Percentiles rank a stretch among this genome's conserved stretches.
phyloP scores from a whole-genome alignment of 1,140 invertebrate genomes.

The Bradysia coprophila region DNA sequence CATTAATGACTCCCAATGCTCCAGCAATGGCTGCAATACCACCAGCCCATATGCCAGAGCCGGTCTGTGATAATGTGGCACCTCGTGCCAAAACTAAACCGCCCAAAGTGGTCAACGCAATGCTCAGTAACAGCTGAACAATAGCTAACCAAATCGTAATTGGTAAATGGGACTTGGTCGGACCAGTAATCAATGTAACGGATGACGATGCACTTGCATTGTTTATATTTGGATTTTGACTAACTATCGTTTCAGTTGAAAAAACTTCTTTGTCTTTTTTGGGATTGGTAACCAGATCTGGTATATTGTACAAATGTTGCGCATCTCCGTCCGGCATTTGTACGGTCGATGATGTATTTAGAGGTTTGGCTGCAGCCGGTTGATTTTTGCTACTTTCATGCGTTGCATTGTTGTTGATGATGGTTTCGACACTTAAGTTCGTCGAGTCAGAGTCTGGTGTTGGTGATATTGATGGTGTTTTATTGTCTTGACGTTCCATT shows the following conservation, averaged over 20 bases:
- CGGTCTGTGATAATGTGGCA: constrained; percentile 17
- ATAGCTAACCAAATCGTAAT: constrained; percentile 9
- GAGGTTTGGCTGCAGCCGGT: no score
- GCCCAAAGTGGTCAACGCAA: constrained; percentile 17
- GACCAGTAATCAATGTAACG: background rate
- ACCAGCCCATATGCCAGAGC: constrained; percentile 21
- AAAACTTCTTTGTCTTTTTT: background rate
- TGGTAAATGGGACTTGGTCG: background rate
- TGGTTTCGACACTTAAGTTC: background rate
- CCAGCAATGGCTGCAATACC: constrained; percentile 18
- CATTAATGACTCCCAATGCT: constrained; percentile 19
- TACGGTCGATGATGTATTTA: background rate
- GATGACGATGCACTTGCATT: background rate
- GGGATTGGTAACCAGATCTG: background rate
- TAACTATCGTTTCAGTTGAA: background rate
- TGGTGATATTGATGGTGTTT: background rate
- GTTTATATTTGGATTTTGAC: background rate
- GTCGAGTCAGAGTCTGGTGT: background rate
- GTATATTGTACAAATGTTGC: background rate
- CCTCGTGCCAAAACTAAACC: constrained; percentile 16
- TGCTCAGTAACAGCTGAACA: constrained; percentile 17
- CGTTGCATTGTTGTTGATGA: background rate
- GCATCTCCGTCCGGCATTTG: background rate
- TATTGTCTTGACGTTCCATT: background rate
- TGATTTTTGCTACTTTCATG: background rate